Evolutionary conservation across 2,113 vertebrate genomes (phyloP).

Genomic region (Stictonetta naevosa): DNA sequence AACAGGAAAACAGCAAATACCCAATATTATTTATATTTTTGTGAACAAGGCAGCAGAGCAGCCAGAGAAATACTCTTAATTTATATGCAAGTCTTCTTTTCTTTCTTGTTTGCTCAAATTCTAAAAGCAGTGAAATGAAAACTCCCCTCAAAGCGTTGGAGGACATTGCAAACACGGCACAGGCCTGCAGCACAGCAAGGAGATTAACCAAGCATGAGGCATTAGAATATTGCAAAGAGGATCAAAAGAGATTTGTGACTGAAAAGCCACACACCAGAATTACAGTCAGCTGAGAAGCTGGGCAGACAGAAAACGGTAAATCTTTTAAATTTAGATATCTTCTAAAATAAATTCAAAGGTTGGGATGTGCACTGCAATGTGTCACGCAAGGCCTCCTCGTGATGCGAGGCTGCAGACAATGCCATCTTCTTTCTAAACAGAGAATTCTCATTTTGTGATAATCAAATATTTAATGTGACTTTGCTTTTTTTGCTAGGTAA

Average conservation of each 20-base stretch:
- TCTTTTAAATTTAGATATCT: background rate
- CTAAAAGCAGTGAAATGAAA: background rate
- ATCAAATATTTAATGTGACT: no score
- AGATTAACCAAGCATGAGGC: conserved; percentile 52
- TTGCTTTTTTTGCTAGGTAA: no score
- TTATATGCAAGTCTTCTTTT: background rate
- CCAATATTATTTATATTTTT: background rate
- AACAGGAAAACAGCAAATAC: background rate
- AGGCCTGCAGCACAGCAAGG: conserved; percentile 19
- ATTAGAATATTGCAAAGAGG: conserved; percentile 71
- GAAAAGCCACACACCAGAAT: conserved; percentile 53
- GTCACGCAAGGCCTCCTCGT: background rate
- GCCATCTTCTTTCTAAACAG: background rate
- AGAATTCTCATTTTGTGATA: background rate
- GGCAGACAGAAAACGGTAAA: background rate
- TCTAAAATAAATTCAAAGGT: background rate
- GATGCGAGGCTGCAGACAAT: background rate
- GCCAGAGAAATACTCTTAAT: background rate
- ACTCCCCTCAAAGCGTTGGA: background rate
- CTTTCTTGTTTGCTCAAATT: background rate
- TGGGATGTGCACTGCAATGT: background rate
- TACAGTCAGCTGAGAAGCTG: background rate
- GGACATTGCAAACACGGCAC: background rate
- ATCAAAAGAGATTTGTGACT: conserved; percentile 61
- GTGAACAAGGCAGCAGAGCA: background rate